Evolutionary conservation across 1,140 invertebrate species (phyloP), one percentile per base, ranked within the genome.

Genomic region (Lucilia cuprina): DNA sequence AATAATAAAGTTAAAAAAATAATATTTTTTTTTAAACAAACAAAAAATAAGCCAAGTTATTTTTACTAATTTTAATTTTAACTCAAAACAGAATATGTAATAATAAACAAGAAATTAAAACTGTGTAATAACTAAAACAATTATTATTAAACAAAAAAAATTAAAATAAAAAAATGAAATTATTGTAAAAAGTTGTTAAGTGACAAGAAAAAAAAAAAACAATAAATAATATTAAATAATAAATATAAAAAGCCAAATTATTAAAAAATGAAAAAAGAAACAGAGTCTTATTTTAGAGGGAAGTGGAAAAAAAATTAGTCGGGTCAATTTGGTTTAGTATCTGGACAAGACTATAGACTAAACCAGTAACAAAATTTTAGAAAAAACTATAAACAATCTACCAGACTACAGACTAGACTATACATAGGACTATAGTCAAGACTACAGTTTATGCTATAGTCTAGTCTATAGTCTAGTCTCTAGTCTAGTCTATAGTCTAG

Each of bases 151-250:
- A 41, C 2, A 30, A 2, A 0, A 41, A 41, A 41, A 41, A 41
- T 41, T 41, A 41, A 78, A 77, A 77, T 49, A 78, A 7, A 49
- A 41, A 14, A 41, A 78, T 47, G n/a, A 41, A 47, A 80, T 49
- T 49, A 80, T 80, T 80, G 77, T 80, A 80, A 80, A 80, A 80
- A 80, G 77, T 80, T 80, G 77, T 80, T 80, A 80, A 80, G 77
- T 80, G 47, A 50, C 41, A 50, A 49, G 49, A 80, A 74, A 41
- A 77, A 74, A 74, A 74, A 30, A 80, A 80, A 35, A 41, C 77
- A 80, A 80, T 50, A 50, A 60, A 14, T 60, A 60, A 60, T 60
- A 30, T 30, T 30, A 30, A 60, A 41, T 41, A 41, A 41, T 41
- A 41, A 41, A 35, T 50, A 80, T 50, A 80, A 80, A 49, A 80